Evolutionary conservation across 2,113 vertebrate genomes (phyloP).

Genomic region (Choloepus hoffmanni): DNA sequence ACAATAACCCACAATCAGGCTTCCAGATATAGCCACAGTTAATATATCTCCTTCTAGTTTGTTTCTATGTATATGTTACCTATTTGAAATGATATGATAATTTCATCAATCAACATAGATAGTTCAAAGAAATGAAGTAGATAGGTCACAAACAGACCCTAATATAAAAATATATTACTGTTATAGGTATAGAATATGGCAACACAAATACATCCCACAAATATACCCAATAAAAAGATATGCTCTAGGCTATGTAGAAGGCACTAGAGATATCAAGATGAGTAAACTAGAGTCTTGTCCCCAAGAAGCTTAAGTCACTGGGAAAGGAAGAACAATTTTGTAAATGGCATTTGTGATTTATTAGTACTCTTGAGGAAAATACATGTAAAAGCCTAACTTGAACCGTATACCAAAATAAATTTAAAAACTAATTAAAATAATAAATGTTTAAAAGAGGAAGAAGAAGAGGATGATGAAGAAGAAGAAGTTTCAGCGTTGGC

Average conservation of each 20-base stretch:
- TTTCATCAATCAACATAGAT: background rate
- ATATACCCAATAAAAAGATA: background rate
- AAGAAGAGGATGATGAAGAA: accelerated
- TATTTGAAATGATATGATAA: conserved; percentile 29
- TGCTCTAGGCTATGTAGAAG: background rate
- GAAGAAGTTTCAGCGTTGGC: background rate
- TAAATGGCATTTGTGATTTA: background rate
- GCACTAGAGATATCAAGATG: background rate
- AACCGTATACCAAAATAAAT: background rate
- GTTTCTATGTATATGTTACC: background rate
- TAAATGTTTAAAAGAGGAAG: background rate
- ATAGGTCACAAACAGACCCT: background rate
- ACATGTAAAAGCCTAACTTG: background rate
- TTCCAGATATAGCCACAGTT: background rate
- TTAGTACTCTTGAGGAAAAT: background rate
- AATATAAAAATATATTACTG: conserved; percentile 16
- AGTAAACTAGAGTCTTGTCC: background rate
- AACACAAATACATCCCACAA: background rate
- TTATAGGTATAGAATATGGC: background rate
- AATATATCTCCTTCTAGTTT: background rate
- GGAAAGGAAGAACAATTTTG: background rate
- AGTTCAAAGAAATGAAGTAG: conserved; percentile 4
- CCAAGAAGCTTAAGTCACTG: background rate
- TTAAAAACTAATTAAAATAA: background rate
- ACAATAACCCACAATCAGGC: background rate